These are phyloP conservation scores for Pseudococcus longispinus DNA, from an alignment of 2,888 invertebrate genomes.

Conservation along the genomic window DNA sequence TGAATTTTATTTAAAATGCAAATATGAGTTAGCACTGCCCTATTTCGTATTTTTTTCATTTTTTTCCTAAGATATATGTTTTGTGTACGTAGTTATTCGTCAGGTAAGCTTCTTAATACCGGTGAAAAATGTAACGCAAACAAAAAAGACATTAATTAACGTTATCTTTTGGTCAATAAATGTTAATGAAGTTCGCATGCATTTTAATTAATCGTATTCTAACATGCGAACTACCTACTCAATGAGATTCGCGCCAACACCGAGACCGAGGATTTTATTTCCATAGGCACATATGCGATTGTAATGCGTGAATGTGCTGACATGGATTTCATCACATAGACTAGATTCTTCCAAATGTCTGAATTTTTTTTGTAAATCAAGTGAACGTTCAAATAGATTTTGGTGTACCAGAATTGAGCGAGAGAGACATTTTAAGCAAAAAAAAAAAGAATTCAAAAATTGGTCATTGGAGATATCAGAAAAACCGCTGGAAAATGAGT, in stretches of 20 bases:
- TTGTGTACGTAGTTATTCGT: not conserved
- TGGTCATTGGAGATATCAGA: too few species aligned
- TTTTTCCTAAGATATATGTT: not conserved
- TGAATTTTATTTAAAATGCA: not conserved
- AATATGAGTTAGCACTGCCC: not conserved
- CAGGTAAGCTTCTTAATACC: not conserved
- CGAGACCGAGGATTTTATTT: not conserved
- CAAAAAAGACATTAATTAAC: conserved; percentile 24
- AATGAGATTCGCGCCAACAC: conserved; percentile 17
- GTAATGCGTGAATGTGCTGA: not conserved
- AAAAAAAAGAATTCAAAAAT: too few species aligned
- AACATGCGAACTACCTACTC: conserved; percentile 5
- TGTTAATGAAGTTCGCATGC: conserved; percentile 15
- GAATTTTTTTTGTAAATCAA: too few species aligned
- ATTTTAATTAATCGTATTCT: conserved; percentile 24
- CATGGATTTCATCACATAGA: not conserved
- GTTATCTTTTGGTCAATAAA: conserved; percentile 32
- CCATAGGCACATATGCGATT: not conserved
- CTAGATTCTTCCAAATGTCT: not conserved
- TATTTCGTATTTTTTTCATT: not conserved
- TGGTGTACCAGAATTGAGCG: too few species aligned
- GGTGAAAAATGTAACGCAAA: conserved; percentile 8
- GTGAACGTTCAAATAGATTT: too few species aligned
- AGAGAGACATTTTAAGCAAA: too few species aligned
- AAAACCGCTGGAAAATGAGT: too few species aligned